Conservation (phyloP, 2,888 invertebrate genomes). For the Rhingia rostrata region DNA sequence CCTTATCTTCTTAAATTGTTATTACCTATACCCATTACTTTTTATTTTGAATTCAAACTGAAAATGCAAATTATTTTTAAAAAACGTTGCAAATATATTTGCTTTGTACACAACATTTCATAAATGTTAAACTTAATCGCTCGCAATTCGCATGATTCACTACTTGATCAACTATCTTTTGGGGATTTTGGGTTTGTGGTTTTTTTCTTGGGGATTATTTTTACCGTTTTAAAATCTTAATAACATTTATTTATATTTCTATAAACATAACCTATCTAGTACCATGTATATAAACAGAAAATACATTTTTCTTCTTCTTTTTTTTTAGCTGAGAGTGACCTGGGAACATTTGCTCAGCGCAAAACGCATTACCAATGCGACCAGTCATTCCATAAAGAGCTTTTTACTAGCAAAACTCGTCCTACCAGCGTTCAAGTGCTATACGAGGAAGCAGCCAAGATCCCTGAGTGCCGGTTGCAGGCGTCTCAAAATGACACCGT, state of each 20-base stretch:
- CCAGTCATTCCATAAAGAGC: slow-evolving; percentile 87
- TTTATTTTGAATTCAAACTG: too few species aligned
- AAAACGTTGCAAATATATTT: too few species aligned
- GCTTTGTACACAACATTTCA: too few species aligned
- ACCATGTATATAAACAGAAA: background rate
- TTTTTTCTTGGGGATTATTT: too few species aligned
- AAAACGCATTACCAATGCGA: slow-evolving; percentile 90
- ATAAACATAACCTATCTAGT: background rate
- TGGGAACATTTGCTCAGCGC: slow-evolving; percentile 92
- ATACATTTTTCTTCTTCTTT: slow-evolving; percentile 76
- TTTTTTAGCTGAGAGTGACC: slow-evolving; percentile 95
- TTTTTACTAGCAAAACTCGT: slow-evolving; percentile 90
- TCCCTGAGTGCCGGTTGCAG: slow-evolving; percentile 63
- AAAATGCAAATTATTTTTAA: too few species aligned
- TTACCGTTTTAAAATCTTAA: too few species aligned
- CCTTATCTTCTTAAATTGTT: too few species aligned
- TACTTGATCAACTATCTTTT: too few species aligned
- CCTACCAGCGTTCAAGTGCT: slow-evolving; percentile 90
- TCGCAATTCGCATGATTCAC: too few species aligned
- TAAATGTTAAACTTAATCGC: too few species aligned
- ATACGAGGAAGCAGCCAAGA: slow-evolving; percentile 90
- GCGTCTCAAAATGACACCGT: slow-evolving; percentile 77
- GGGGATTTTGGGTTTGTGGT: too few species aligned
- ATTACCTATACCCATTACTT: too few species aligned
- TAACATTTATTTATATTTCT: background rate